phyloP scores from a whole-genome alignment of 1,140 invertebrate genomes.

The Drosophila pseudoobscura region DNA sequence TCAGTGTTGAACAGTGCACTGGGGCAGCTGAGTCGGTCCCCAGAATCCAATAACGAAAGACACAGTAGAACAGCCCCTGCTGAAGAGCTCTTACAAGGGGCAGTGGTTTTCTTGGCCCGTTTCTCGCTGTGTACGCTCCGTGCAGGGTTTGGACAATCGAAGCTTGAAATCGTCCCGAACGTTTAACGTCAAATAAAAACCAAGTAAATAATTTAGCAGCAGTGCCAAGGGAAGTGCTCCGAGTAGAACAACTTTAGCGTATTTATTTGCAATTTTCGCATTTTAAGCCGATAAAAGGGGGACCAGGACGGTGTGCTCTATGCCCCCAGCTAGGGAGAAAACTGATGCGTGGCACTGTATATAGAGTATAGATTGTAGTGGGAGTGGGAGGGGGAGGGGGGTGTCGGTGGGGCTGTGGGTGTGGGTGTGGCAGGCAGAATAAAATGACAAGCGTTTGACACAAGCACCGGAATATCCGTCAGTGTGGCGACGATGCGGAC shows the following conservation, averaged over 20 bases:
- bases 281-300: slow-evolving; percentile 77
- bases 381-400: neutral
- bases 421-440: slow-evolving; percentile 47
- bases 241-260: slow-evolving; percentile 53
- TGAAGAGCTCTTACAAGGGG: too few species aligned
- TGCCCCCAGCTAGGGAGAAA: too few species aligned
- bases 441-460: slow-evolving; percentile 81
- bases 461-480: slow-evolving; percentile 80
- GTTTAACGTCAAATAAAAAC: slow-evolving; percentile 76
- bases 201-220: slow-evolving; percentile 75
- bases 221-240: slow-evolving; percentile 37
- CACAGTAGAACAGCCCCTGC: too few species aligned
- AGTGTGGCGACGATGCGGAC: slow-evolving; percentile 74
- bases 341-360: slow-evolving; percentile 6
- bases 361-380: neutral
- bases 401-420: slow-evolving; percentile 4
- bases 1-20: too few species aligned
- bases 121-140: slow-evolving; percentile 28
- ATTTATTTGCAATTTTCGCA: slow-evolving; percentile 81
- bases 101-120: neutral
- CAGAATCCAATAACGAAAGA: too few species aligned
- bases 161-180: slow-evolving; percentile 43
- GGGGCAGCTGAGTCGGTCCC: too few species aligned
- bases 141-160: slow-evolving; percentile 41
- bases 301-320: slow-evolving; percentile 9